phyloP scores from a whole-genome alignment of 2,888 invertebrate genomes.

The Conomelus anceps region DNA sequence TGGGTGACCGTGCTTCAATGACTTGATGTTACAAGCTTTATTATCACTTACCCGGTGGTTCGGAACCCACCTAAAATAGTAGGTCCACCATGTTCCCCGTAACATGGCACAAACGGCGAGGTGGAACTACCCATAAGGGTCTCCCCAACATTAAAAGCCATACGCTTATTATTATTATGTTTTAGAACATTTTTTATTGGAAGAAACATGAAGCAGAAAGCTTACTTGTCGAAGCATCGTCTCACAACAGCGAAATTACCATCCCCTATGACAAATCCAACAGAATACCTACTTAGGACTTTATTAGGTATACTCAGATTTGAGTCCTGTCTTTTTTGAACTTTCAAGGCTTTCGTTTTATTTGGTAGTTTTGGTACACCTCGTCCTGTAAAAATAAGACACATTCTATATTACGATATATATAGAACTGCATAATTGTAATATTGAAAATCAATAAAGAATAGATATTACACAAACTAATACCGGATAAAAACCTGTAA shows the following conservation, averaged over 20 bases:
- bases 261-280: conserved; percentile 81
- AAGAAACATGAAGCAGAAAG: not conserved
- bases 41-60: too few relatives aligned
- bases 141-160: too few relatives aligned
- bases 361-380: conserved; percentile 80
- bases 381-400: conserved; percentile 46
- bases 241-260: conserved; percentile 95
- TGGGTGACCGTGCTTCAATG: too few relatives aligned
- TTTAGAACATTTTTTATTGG: not conserved
- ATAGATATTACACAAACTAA: too few relatives aligned
- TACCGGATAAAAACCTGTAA: too few relatives aligned
- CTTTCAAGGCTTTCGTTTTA: conserved; percentile 44
- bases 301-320: conserved; percentile 34
- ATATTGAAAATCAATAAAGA: not conserved
- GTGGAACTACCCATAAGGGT: too few relatives aligned
- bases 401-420: not conserved
- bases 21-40: too few relatives aligned
- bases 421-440: not conserved
- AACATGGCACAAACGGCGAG: too few relatives aligned
- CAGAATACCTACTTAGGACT: conserved; percentile 49
- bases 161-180: too few relatives aligned
- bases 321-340: conserved; percentile 30
- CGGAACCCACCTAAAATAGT: too few relatives aligned
- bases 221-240: conserved; percentile 60
- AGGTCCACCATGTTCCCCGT: too few relatives aligned